phyloP scores from a whole-genome alignment of 2,888 invertebrate genomes.

The Cephus runcator region DNA sequence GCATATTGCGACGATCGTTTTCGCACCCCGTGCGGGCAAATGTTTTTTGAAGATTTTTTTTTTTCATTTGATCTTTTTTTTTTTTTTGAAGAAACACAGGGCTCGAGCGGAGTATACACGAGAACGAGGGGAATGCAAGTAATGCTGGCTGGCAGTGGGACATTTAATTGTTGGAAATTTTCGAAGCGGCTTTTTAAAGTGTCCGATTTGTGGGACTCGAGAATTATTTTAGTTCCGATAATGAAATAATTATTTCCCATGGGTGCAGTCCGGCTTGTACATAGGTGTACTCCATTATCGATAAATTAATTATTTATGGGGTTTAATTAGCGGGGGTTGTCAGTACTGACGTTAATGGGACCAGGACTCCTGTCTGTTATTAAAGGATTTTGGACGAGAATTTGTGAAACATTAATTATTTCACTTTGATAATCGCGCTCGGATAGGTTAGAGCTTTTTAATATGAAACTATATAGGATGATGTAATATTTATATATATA shows the following conservation, averaged over 20 bases:
- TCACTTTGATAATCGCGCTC: not conserved
- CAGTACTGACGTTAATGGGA: not conserved
- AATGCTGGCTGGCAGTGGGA: not conserved
- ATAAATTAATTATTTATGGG: not conserved
- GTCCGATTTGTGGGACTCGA: not conserved
- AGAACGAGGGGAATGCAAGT: not conserved
- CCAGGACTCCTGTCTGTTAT: not conserved
- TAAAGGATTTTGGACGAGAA: not conserved
- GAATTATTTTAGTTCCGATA: not conserved
- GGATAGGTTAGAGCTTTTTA: not conserved
- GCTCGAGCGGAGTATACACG: not conserved
- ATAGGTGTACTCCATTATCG: not conserved
- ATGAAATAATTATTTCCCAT: not conserved
- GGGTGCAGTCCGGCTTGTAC: not conserved
- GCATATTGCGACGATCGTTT: constrained; percentile 43
- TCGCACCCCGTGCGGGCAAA: not conserved
- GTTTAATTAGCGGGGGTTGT: not conserved
- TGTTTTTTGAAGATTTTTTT: not conserved
- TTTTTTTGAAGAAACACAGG: not conserved
- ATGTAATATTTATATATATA: not conserved
- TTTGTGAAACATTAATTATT: not conserved
- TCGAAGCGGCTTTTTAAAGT: not conserved
- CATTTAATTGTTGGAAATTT: not conserved
- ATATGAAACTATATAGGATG: not conserved
- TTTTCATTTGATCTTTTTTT: not conserved